Evolutionary conservation across 2,888 invertebrate species (phyloP).

Genomic region (Smittia aterrima): DNA sequence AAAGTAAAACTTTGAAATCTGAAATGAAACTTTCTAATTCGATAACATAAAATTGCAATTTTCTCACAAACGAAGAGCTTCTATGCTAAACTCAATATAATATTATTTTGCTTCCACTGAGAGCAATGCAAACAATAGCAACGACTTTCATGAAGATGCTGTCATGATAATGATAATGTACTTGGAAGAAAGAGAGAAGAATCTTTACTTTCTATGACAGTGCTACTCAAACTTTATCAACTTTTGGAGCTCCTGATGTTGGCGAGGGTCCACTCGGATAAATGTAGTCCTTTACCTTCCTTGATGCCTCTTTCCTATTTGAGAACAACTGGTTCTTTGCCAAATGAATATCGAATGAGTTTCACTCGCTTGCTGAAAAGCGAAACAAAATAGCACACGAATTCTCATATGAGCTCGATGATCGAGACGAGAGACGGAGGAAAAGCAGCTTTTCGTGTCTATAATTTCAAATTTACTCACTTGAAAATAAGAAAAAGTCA

Average conservation of each 20-base stretch:
- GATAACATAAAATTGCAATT: conserved; percentile 18
- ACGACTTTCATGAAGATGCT: conserved; percentile 28
- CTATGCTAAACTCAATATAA: conserved; percentile 25
- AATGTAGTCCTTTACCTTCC: too few species aligned
- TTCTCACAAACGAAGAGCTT: conserved; percentile 14
- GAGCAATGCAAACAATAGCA: conserved; percentile 37
- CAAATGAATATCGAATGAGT: not conserved
- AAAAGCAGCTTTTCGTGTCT: conserved; percentile 12
- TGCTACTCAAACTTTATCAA: too few species aligned
- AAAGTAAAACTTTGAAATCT: conserved; percentile 2
- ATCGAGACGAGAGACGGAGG: not conserved
- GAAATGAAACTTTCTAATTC: conserved; percentile 27
- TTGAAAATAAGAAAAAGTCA: conserved; percentile 15
- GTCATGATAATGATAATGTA: conserved; percentile 38
- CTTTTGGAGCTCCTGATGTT: too few species aligned
- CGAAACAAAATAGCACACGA: conserved; percentile 18
- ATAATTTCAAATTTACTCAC: conserved; percentile 30
- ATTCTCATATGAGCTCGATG: not conserved
- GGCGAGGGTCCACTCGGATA: too few species aligned
- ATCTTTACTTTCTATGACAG: conserved; percentile 29
- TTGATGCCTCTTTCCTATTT: too few species aligned
- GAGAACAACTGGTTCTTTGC: too few species aligned
- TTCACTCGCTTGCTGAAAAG: not conserved
- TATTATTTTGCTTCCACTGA: not conserved
- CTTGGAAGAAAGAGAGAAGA: not conserved